Evolutionary conservation across 2,797 vertebrate species (phyloP).

Genomic region (Notolepis coatsorum): DNA sequence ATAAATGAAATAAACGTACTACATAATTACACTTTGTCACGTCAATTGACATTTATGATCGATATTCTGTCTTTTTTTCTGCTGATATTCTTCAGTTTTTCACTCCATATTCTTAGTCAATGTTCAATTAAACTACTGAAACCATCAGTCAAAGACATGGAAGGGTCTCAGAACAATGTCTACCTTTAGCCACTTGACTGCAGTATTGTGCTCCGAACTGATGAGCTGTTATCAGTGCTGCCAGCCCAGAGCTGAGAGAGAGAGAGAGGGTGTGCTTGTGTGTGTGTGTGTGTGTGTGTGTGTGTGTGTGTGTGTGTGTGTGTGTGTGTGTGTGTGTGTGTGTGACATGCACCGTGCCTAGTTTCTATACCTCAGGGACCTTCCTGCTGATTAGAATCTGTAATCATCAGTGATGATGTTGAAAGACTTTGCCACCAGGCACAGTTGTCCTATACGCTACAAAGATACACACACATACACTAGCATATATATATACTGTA

Average conservation of each 20-base stretch:
- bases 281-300: background rate
- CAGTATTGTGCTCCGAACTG: background rate
- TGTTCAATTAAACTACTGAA: too few species aligned
- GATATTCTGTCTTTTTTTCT: too few species aligned
- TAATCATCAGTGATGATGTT: constrained; percentile 33
- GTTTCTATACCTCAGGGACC: background rate
- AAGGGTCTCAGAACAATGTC: too few species aligned
- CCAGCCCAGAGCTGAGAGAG: background rate
- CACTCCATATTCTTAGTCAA: too few species aligned
- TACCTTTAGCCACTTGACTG: background rate
- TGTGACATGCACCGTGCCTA: too few species aligned
- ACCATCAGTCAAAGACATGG: too few species aligned
- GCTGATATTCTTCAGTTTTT: too few species aligned
- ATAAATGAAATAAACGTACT: too few species aligned
- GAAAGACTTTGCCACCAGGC: constrained; percentile 48
- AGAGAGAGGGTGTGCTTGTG: background rate
- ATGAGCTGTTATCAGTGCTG: constrained; percentile 9
- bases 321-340: background rate
- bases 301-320: constrained; percentile 1
- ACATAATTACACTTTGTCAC: too few species aligned
- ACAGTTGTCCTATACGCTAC: constrained; percentile 39
- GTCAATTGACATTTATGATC: too few species aligned
- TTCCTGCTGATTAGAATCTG: constrained; percentile 47
- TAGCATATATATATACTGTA: too few species aligned
- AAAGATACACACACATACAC: background rate